These are phyloP conservation scores for Odontamblyopus rebecca DNA, from an alignment of 2,797 vertebrate species.

Conservation along the genomic window DNA sequence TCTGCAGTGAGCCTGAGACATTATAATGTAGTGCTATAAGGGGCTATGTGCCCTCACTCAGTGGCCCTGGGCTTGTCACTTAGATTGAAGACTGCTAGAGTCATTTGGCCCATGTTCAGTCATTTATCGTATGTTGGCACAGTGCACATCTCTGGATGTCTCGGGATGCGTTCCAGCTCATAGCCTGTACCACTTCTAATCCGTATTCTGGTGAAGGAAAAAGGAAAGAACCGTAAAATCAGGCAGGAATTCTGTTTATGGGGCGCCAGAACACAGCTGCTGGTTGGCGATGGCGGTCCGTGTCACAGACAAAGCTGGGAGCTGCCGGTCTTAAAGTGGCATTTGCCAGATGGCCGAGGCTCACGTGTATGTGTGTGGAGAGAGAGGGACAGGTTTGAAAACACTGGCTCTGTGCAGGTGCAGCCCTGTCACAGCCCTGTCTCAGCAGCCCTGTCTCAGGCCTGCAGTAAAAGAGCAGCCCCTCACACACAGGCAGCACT, in stretches of 20 bases:
- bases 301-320: conserved; percentile 45
- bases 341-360: conserved; percentile 61
- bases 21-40: neutral
- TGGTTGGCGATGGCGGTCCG: conserved; percentile 43
- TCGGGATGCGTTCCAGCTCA: conserved; percentile 40
- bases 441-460: conserved; percentile 28
- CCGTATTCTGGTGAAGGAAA: conserved; percentile 43
- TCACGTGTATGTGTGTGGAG: conserved; percentile 26
- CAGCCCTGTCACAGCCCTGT: conserved; percentile 39
- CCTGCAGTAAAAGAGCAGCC: conserved; percentile 20
- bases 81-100: conserved; percentile 23
- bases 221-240: conserved; percentile 69
- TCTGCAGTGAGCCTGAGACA: neutral
- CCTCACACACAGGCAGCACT: conserved; percentile 17
- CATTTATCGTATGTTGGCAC: conserved; percentile 13
- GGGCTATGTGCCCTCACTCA: conserved; percentile 1
- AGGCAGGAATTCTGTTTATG: conserved; percentile 72
- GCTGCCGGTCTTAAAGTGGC: conserved; percentile 40
- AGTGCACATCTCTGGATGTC: conserved; percentile 16
- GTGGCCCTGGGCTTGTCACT: conserved; percentile 6
- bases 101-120: conserved; percentile 16
- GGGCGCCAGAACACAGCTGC: conserved; percentile 65
- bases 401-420: conserved; percentile 55
- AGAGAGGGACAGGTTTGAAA: conserved; percentile 41
- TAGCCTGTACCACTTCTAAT: conserved; percentile 31